Percentiles rank a stretch among this genome's conserved stretches.
These are phyloP conservation scores for Nematostella vectensis DNA, from an alignment of 92 coral and sea anemone species.

Conservation along the genomic window DNA sequence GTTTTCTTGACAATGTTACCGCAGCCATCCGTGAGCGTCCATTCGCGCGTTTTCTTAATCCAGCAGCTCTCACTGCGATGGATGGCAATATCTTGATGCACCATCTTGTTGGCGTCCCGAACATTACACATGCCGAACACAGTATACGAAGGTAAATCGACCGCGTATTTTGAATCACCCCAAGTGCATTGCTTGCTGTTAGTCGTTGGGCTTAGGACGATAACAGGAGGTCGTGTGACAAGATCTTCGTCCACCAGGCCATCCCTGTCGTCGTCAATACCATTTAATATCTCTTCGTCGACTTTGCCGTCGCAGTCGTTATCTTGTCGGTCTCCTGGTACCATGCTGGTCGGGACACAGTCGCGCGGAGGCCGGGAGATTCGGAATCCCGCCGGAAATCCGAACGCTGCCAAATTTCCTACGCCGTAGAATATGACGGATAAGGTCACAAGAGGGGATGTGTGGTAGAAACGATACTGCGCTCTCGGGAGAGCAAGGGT, in stretches of 20 bases:
- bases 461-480: constrained; percentile 61
- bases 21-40: constrained; percentile 77
- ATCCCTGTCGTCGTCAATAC: constrained; percentile 75
- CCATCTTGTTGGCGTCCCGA: constrained; percentile 35
- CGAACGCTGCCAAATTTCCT: constrained; percentile 28
- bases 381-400: constrained; percentile 73
- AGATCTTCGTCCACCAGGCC: constrained; percentile 84
- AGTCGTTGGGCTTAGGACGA: constrained; percentile 8
- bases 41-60: constrained; percentile 35
- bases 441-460: constrained; percentile 46
- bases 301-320: constrained; percentile 82
- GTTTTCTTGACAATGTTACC: constrained; percentile 37
- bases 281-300: constrained; percentile 85
- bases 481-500: constrained; percentile 25
- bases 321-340: constrained; percentile 70
- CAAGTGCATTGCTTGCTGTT: constrained; percentile 5
- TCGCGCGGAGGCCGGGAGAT: constrained; percentile 10
- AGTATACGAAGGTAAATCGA: constrained; percentile 1
- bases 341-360: constrained; percentile 13
- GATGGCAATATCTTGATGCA: constrained; percentile 8
- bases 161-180: neutral
- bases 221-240: constrained; percentile 40
- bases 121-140: constrained; percentile 41
- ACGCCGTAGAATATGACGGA: constrained; percentile 54
- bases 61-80: constrained; percentile 8